phyloP scores from a whole-genome alignment of 1,140 invertebrate species.

The Atta colombica region DNA sequence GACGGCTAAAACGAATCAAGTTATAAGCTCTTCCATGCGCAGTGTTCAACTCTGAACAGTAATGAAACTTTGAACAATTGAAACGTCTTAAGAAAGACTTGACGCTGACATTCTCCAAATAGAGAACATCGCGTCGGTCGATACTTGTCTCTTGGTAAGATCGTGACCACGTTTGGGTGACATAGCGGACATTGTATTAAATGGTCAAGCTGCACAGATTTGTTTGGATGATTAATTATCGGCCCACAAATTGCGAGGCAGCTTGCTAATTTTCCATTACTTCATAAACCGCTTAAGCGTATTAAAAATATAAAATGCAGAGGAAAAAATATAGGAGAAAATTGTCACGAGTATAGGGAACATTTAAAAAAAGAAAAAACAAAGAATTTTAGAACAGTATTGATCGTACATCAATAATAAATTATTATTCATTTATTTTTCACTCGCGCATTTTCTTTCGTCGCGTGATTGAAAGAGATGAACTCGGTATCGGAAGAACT shows the following conservation, averaged over 20 bases:
- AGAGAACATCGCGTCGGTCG: neutral
- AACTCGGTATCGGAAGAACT: neutral
- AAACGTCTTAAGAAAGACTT: constrained; percentile 30
- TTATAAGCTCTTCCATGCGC: constrained; percentile 55
- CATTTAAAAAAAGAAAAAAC: neutral
- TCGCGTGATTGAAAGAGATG: neutral
- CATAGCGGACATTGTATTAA: constrained; percentile 22
- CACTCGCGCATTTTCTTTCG: neutral
- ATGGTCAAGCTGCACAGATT: constrained; percentile 21
- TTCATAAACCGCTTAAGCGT: neutral
- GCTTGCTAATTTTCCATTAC: neutral
- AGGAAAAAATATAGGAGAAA: neutral
- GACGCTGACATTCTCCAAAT: constrained; percentile 56
- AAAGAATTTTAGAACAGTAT: neutral
- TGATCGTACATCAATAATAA: neutral
- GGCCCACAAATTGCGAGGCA: neutral
- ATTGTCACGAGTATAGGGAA: neutral
- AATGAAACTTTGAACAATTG: constrained; percentile 60
- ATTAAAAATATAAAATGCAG: neutral
- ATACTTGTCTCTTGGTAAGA: constrained; percentile 30
- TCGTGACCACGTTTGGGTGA: constrained; percentile 35
- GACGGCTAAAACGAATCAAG: constrained; percentile 31
- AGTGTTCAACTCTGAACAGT: constrained; percentile 48
- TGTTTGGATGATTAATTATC: constrained; percentile 9
- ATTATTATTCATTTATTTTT: neutral